Conservation (phyloP, 1,140 invertebrate genomes). For the Procambarus virginalis region DNA sequence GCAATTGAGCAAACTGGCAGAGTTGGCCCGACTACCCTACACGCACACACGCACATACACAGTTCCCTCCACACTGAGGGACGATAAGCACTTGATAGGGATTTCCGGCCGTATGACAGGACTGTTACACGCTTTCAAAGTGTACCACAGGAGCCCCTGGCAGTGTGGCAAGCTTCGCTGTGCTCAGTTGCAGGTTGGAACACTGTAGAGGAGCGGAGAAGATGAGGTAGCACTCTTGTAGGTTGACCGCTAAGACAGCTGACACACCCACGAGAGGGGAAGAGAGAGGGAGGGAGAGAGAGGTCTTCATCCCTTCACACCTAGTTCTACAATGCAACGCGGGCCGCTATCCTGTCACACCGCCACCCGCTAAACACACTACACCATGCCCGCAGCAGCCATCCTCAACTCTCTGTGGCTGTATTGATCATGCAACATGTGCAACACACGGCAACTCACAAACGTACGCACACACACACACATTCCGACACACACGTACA, state of each 20-base stretch:
- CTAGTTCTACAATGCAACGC: constrained; percentile 22
- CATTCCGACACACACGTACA: constrained; percentile 39
- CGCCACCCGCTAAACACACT: constrained; percentile 42
- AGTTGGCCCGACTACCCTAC: not conserved
- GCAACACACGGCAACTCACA: constrained; percentile 35
- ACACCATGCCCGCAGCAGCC: constrained; percentile 42
- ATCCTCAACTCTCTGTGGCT: constrained; percentile 41
- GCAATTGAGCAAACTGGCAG: not conserved
- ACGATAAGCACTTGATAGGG: not conserved
- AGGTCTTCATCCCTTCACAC: constrained; percentile 18
- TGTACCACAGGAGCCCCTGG: not conserved
- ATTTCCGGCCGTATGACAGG: not conserved
- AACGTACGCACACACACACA: constrained; percentile 42
- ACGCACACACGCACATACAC: not conserved
- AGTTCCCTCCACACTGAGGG: not conserved
- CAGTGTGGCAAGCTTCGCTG: not conserved
- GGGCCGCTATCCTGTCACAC: constrained; percentile 3
- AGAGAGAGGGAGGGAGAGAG: not conserved
- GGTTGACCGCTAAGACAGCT: not conserved
- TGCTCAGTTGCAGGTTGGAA: too few species aligned
- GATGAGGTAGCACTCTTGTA: not conserved
- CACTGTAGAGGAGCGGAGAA: not conserved
- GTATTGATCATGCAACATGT: constrained; percentile 67
- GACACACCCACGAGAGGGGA: not conserved
- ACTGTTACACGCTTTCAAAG: not conserved